These are phyloP conservation scores for Acrobasis consociella DNA, from an alignment of 2,888 invertebrate species.

Conservation along the genomic window DNA sequence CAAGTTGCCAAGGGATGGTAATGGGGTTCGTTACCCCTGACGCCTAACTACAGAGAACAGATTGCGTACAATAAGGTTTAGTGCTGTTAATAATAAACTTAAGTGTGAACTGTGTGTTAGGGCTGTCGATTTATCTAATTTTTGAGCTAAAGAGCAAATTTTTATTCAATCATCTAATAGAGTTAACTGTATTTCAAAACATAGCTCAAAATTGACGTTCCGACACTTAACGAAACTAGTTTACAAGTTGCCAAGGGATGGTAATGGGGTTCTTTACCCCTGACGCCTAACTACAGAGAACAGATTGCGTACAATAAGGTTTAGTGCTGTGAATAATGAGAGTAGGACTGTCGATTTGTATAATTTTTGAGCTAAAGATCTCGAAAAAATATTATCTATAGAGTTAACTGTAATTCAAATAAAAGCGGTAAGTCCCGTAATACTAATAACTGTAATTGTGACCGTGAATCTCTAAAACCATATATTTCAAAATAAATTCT, in stretches of 20 bases:
- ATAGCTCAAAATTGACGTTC: background rate
- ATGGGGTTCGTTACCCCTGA: slow-evolving; percentile 8
- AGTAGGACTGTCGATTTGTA: background rate
- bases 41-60: slow-evolving; percentile 3
- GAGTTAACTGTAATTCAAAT: too few species aligned
- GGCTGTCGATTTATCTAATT: background rate
- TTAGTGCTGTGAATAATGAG: slow-evolving; percentile 1
- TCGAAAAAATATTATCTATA: too few species aligned
- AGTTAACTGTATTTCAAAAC: too few species aligned
- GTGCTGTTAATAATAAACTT: slow-evolving; percentile 9
- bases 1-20: slow-evolving; percentile 8
- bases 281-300: background rate
- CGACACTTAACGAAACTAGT: background rate
- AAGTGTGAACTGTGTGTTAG: background rate
- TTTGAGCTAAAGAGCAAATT: too few species aligned
- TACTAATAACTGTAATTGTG: too few species aligned
- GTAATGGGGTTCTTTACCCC: slow-evolving; percentile 8
- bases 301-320: slow-evolving; percentile 9
- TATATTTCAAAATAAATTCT: too few species aligned
- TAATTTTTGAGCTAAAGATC: background rate
- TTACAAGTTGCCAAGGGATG: slow-evolving; percentile 9
- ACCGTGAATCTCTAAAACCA: too few species aligned
- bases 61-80: slow-evolving; percentile 7
- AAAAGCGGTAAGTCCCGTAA: too few species aligned
- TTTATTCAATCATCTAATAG: too few species aligned